Conservation (phyloP, 1,140 invertebrate genomes). For the Hyles euphorbiae region DNA sequence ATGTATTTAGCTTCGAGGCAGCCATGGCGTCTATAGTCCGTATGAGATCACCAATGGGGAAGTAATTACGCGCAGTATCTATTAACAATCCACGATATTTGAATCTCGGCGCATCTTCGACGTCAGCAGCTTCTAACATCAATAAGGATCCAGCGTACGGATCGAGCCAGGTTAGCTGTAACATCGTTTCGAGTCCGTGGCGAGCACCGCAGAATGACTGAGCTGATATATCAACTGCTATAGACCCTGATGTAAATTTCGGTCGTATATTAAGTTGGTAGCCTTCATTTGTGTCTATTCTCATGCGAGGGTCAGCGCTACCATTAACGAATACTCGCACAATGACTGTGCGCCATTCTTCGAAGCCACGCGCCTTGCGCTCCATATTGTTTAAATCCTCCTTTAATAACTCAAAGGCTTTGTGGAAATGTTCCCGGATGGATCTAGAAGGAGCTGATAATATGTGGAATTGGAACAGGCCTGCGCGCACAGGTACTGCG, state of each 20-base stretch:
- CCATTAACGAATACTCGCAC: conserved; percentile 71
- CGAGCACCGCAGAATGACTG: conserved; percentile 84
- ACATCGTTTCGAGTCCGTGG: conserved; percentile 85
- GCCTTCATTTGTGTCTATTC: conserved; percentile 82
- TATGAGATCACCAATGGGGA: conserved; percentile 79
- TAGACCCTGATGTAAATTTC: conserved; percentile 66
- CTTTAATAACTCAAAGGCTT: conserved; percentile 39
- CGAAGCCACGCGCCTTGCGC: conserved; percentile 23
- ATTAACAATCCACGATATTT: conserved; percentile 83
- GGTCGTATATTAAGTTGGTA: conserved; percentile 78
- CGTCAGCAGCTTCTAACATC: conserved; percentile 74
- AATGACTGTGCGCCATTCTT: conserved; percentile 42
- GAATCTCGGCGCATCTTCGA: conserved; percentile 77
- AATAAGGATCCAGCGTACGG: conserved; percentile 74
- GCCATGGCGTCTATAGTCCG: conserved; percentile 84
- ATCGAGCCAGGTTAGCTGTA: conserved; percentile 86
- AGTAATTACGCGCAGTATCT: conserved; percentile 85
- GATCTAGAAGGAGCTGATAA: conserved; percentile 23
- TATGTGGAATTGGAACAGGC: conserved; percentile 36
- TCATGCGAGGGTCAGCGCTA: conserved; percentile 72
- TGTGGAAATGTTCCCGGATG: conserved; percentile 30
- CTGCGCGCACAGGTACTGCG: conserved; percentile 58
- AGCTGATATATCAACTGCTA: conserved; percentile 77
- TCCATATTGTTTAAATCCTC: conserved; percentile 30
- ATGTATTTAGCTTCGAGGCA: conserved; percentile 86